phyloP scores from a whole-genome alignment of 2,113 vertebrate species.

The Psettodes erumei region DNA sequence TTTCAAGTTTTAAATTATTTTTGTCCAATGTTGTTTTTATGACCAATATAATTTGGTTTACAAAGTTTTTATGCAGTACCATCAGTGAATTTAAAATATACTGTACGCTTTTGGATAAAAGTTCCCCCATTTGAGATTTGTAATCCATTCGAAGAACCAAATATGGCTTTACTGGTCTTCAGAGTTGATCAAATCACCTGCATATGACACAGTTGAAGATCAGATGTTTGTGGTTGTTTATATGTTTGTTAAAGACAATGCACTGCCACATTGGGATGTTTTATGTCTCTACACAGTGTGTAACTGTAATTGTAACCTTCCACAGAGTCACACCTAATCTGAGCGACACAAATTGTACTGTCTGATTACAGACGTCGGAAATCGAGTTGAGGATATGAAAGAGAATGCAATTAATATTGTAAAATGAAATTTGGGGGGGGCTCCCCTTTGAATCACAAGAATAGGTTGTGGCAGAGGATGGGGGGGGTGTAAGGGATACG shows the following conservation, averaged over 20 bases:
- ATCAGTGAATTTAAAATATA: conserved; percentile 41
- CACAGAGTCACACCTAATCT: conserved; percentile 57
- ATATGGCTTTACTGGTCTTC: conserved; percentile 44
- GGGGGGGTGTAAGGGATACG: conserved; percentile 86
- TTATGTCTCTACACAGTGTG: conserved; percentile 67
- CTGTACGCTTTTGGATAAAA: conserved; percentile 30
- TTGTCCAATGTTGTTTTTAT: conserved; percentile 60
- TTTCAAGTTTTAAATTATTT: conserved; percentile 71
- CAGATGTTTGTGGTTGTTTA: conserved; percentile 62
- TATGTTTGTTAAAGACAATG: conserved; percentile 76
- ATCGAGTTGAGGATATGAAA: conserved; percentile 58
- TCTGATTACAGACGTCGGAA: conserved; percentile 55
- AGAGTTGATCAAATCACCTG: conserved; percentile 44
- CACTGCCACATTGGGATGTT: conserved; percentile 75
- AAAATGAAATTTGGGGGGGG: conserved; percentile 50
- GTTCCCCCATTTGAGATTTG: conserved; percentile 25
- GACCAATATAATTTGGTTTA: conserved; percentile 63
- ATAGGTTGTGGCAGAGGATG: conserved; percentile 50
- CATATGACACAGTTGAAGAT: conserved; percentile 53
- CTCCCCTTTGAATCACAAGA: conserved; percentile 78
- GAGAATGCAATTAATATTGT: conserved; percentile 63
- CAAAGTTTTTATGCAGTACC: conserved; percentile 68
- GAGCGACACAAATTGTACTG: conserved; percentile 62
- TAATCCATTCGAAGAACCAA: conserved; percentile 45
- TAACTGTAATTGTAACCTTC: conserved; percentile 62